Evolutionary conservation across 1,140 invertebrate species (phyloP), one percentile per base, ranked within the genome.

Genomic region (Bombus affinis): DNA sequence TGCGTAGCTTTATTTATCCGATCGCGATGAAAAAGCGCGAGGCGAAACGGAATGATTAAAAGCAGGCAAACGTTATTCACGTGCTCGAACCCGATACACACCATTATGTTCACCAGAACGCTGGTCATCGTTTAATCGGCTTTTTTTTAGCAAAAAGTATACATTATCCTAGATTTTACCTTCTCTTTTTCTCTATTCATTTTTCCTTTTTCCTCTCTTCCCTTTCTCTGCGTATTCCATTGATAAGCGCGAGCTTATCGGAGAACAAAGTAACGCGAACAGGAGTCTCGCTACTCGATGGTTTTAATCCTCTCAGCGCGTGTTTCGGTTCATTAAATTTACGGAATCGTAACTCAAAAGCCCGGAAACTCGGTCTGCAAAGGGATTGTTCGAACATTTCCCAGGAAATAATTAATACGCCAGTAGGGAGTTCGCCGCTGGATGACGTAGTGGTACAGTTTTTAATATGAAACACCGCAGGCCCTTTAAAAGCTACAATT

Each of bases 281-380:
- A 8, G 5, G 73, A 10, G 8, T 35, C 73, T 59, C 47, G 25
- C 37, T 76, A 57, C 74, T 35, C 74, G 47, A 76, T n/a, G 47
- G 35, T 39, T 76, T 76, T 35, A 76, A 59, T 76, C 47, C 74
- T 42, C 42, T 44, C 3, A 0, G 73, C 73, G 44, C 47, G 74
- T 76, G 47, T 76, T 59, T 76, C 74, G 74, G 47, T 59, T 76
- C 74, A 76, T 76, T 76, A 76, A 76, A 76, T 76, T 76, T 53
- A 25, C 12, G 13, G 70, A 18, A 72, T 42, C 70, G 74, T 35
- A 3, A 37, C 25, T 47, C 35, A 75, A 75, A 75, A 75, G 74
- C 47, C 74, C 74, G 74, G 74, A 76, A 76, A 59, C 47, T 47
- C 47, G 47, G 25, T 47, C 74, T 53, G 47, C 47, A 57, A 57